Percentiles rank a stretch among this genome's conserved stretches.
Evolutionary conservation across 2,797 vertebrate species (phyloP).

Genomic region (Cichlasoma orientale): DNA sequence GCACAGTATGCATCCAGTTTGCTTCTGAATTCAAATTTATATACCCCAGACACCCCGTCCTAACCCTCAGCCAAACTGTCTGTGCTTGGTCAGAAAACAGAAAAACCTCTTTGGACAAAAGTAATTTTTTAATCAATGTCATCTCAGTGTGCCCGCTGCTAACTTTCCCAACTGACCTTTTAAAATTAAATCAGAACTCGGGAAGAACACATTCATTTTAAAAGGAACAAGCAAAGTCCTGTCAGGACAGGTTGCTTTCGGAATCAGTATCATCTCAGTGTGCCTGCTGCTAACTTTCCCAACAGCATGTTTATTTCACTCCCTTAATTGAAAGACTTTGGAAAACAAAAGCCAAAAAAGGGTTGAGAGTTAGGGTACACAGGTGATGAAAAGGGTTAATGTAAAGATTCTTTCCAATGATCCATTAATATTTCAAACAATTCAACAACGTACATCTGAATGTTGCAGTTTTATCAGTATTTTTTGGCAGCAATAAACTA

Average conservation of each 20-base stretch:
- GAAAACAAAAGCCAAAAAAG: neutral
- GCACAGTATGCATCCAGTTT: too few species aligned
- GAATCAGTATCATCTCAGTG: neutral
- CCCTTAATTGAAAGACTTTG: neutral
- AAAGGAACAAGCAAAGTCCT: neutral
- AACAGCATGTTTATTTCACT: neutral
- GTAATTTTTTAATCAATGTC: neutral
- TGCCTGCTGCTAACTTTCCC: neutral
- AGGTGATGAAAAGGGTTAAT: too few species aligned
- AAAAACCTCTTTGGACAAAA: neutral
- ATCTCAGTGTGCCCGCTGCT: neutral
- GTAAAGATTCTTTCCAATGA: too few species aligned
- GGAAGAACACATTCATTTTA: neutral
- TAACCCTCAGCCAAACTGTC: neutral
- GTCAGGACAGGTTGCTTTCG: neutral
- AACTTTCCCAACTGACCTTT: neutral
- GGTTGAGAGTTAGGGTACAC: neutral
- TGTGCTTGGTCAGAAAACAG: fast-evolving
- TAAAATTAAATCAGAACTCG: neutral
- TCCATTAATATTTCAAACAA: too few species aligned
- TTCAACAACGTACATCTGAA: too few species aligned
- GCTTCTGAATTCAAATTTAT: too few species aligned
- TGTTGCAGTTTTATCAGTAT: too few species aligned
- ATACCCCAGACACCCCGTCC: fast-evolving
- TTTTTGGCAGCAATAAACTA: too few species aligned